Base-by-base conservation (phyloP, 2,113 vertebrate genomes). In the Leucosticte australis region DNA sequence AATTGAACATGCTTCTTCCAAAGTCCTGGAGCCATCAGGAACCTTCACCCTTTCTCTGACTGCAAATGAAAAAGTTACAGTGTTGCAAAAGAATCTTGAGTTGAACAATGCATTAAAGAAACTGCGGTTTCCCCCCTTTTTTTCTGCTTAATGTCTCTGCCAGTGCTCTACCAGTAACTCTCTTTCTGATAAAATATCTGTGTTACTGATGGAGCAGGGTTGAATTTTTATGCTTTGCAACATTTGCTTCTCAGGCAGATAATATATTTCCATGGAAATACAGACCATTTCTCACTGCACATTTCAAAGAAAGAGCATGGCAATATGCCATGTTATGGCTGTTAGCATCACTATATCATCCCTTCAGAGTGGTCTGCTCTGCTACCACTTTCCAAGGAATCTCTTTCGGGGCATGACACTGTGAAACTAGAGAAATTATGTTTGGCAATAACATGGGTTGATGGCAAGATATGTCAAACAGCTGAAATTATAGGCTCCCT, bases 271-370 rank as follows among this genome's bases (percentile, higher is more conserved):
- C 64, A 87, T 77, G 44, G 80, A 95, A 90, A 65, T 84, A 75
- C 52, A 78, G 85, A 27, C 76, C 44, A 71, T 96, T 96, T 92
- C 73, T 95, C 49, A 42, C 37, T 89, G 60, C 42, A 62, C 60
- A 20, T 95, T 96, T 97, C 83, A 90, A 89, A 97, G 76, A 52
- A 59, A 60, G 68, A 96, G 50, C 52, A 13, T 94, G 96, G 96
- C 94, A 92, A 41, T 63, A 86, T 83, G 94, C 93, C 96, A 96
- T 81, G 85, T 94, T 96, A 90, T 90, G 88, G 85, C 93, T 94
- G 76, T 88, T 96, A 94, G 59, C 67, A 59, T 95, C 90, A 83
- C 70, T 95, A 94, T 90, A 95, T 94, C 90, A 92, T 76, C 87
- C 55, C 63, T 95, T 91, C 87, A 74, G 93, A 95, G 82, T 59